Base-by-base conservation (phyloP, 2,797 vertebrate genomes). In the Dicrostonyx torquatus region DNA sequence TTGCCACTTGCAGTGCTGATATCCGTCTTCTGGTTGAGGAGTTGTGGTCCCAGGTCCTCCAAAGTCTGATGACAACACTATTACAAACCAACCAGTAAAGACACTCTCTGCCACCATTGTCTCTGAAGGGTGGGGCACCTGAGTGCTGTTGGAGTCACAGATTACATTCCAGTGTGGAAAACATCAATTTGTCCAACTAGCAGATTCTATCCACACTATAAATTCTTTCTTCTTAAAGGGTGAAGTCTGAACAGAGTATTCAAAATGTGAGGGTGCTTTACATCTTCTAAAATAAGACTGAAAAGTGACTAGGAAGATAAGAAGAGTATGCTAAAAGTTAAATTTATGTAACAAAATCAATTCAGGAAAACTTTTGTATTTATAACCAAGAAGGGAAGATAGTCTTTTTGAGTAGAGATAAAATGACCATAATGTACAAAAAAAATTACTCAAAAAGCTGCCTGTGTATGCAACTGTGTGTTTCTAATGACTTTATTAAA, bases 261-360 rank as follows among this genome's bases (percentile, higher is more conserved):
- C 64, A 40, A 40, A 68, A 82, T 92, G 43, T 3, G 2, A 91
- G 78, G 50, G 77, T 6, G 60, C 24, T 95, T 95, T 92, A 91
- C n/a, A 89, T 72, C 58, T 93, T 94, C 53, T 95, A 95, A 77
- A 89, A 77, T 37, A 78, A 50, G 43, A 31, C 72, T 62, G 24
- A 95, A 88, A 90, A 50, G 20, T 90, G 50, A 77, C 88, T 79
- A 60, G 75, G 83, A 72, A 96, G 70, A 93, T 91, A 95, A 86
- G 89, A 93, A 93, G 43, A 94, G 80, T 93, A 75, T 95, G 73
- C 85, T 95, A 84, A 95, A 43, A 72, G 66, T 83, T 86, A 72
- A 88, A 86, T 88, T 92, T 95, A 79, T 90, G 40, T 88, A 87
- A 87, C 96, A 92, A 95, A 95, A 94, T 95, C 94, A 95, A 92